Conservation (phyloP, 1,140 invertebrate genomes). For the Zaprionus camerounensis region DNA sequence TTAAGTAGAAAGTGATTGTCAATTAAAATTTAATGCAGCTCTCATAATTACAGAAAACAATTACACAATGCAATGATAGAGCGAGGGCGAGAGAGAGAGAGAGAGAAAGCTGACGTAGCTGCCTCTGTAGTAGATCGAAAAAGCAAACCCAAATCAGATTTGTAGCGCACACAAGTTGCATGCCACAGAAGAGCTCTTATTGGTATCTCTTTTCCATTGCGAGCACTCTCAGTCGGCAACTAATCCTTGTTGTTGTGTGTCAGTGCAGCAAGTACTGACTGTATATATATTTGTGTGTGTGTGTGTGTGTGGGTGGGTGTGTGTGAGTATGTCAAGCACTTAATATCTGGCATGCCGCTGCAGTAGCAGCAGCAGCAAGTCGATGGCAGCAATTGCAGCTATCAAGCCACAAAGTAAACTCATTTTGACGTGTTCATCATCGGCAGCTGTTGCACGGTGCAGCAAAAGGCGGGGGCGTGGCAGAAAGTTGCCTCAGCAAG, state of each 20-base stretch:
- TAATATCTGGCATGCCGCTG: slow-evolving; percentile 13
- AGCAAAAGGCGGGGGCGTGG: background rate
- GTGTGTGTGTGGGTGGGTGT: background rate
- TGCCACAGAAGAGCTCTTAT: slow-evolving; percentile 9
- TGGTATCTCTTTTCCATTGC: background rate
- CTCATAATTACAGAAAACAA: background rate
- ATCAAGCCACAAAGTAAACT: slow-evolving; percentile 76
- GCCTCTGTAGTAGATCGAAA: background rate
- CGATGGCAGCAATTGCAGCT: slow-evolving; percentile 50
- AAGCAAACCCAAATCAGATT: background rate
- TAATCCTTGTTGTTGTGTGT: background rate
- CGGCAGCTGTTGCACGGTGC: slow-evolving; percentile 15
- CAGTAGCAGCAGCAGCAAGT: slow-evolving; percentile 17
- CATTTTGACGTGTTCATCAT: slow-evolving; percentile 71
- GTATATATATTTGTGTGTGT: background rate
- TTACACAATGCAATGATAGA: background rate
- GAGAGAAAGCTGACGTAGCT: background rate
- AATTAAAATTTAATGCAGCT: too few relatives aligned
- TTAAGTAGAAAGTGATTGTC: too few relatives aligned
- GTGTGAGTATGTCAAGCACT: slow-evolving; percentile 40
- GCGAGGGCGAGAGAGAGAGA: background rate
- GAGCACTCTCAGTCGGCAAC: background rate
- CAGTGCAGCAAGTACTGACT: background rate
- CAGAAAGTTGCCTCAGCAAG: slow-evolving; percentile 25
- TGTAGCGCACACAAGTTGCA: background rate